A percentile compares a stretch with the other conserved stretches of the same genome.
Evolutionary conservation across 2,113 vertebrate species (phyloP).

Genomic region (Strigops habroptila): DNA sequence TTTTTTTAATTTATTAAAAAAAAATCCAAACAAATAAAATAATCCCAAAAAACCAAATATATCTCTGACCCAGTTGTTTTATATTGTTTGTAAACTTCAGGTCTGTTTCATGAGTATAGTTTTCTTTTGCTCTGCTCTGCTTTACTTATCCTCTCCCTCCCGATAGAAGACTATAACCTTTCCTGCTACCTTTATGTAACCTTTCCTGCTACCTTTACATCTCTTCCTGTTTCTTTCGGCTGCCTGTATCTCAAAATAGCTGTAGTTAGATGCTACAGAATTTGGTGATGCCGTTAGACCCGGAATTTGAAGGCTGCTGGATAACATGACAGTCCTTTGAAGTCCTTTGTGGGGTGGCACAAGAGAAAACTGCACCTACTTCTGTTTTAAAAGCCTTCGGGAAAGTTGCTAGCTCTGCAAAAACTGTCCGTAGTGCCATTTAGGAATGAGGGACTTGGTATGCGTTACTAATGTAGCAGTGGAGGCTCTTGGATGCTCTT

Average conservation of each 20-base stretch:
- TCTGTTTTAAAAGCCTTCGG: background rate
- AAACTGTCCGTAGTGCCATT: background rate
- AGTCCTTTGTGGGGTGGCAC: background rate
- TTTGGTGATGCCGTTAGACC: background rate
- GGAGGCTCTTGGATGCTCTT: background rate
- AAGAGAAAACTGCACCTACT: background rate
- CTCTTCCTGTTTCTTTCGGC: background rate
- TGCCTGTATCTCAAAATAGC: background rate
- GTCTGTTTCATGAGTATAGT: background rate
- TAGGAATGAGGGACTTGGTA: background rate
- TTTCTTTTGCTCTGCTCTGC: background rate
- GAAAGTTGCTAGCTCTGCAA: background rate
- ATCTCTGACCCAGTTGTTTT: background rate
- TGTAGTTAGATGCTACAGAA: background rate
- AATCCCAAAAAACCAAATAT: background rate
- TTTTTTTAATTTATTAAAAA: background rate
- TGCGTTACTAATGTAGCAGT: background rate
- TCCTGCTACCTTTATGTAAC: background rate
- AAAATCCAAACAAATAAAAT: background rate
- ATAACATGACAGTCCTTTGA: fast-evolving
- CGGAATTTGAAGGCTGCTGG: background rate
- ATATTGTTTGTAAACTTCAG: background rate
- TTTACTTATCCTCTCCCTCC: background rate
- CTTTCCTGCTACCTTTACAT: background rate
- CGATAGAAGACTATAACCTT: background rate